Conservation (phyloP, 2,888 invertebrate genomes). For the Elegia similella region DNA sequence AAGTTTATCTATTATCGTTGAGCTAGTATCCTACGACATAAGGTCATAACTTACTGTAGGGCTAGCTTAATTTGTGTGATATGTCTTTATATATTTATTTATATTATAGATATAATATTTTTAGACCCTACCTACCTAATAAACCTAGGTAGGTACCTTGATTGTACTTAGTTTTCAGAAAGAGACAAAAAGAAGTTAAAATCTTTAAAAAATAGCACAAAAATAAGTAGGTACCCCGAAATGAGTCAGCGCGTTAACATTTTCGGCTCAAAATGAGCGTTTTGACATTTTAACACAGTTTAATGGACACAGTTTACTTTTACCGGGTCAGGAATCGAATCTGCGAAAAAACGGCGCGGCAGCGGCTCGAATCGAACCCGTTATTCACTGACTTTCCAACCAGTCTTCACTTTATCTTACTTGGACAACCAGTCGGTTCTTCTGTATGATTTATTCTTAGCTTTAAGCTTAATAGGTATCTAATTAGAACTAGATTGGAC, state of each 20-base stretch:
- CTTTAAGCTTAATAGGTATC: too few species aligned
- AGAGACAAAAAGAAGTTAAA: too few species aligned
- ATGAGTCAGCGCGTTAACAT: neutral
- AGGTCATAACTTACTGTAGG: too few species aligned
- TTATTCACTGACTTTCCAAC: conserved; percentile 16
- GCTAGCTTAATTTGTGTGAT: too few species aligned
- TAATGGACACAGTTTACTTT: conserved; percentile 9
- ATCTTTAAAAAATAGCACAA: neutral
- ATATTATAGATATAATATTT: too few species aligned
- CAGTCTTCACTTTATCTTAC: neutral
- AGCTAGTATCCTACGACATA: too few species aligned
- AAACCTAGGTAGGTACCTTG: too few species aligned
- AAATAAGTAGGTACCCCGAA: neutral
- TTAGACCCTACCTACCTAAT: too few species aligned
- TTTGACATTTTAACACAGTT: neutral
- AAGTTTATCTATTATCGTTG: too few species aligned
- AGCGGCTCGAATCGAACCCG: conserved; percentile 11
- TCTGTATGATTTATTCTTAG: neutral
- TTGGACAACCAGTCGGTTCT: neutral
- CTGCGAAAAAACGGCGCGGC: neutral
- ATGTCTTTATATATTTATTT: too few species aligned
- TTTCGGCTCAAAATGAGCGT: neutral
- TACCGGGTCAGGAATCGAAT: conserved; percentile 17
- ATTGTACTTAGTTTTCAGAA: too few species aligned
- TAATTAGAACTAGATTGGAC: too few species aligned